A percentile compares a stretch with the other conserved stretches of the same genome.
phyloP scores from a whole-genome alignment of 2,113 vertebrate species.

The Cyprinodon brontotheroides region DNA sequence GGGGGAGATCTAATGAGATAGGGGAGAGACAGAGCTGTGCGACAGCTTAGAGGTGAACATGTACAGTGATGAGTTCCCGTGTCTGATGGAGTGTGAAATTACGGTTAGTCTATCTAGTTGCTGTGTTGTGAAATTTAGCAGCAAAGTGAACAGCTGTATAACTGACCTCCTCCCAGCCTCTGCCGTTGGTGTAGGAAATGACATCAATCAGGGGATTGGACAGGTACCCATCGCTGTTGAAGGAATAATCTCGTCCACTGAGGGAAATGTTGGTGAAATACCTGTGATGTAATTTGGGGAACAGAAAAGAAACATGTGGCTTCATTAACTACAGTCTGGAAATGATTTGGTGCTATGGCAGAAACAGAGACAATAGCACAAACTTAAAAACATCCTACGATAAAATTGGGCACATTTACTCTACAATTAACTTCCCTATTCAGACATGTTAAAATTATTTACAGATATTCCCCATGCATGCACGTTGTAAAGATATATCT shows the following conservation, averaged over 20 bases:
- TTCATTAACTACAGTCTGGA: background rate
- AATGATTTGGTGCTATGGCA: background rate
- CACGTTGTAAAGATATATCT: no score
- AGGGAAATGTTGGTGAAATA: constrained; percentile 96
- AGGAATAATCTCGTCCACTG: constrained; percentile 92
- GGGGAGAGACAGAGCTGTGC: constrained; percentile 15
- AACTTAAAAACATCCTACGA: background rate
- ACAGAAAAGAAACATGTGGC: background rate
- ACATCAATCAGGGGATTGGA: constrained; percentile 93
- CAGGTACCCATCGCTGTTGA: constrained; percentile 93
- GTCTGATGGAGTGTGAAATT: constrained; percentile 60
- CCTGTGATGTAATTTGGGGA: constrained; percentile 65
- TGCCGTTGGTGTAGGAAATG: constrained; percentile 89
- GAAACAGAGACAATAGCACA: background rate
- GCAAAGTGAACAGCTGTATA: constrained; percentile 4
- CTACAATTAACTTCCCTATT: no score
- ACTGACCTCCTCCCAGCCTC: constrained; percentile 94
- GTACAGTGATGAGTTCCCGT: constrained; percentile 43
- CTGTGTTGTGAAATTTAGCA: constrained; percentile 33
- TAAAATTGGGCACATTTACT: background rate
- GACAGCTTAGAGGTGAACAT: constrained; percentile 19
- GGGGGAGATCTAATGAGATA: constrained; percentile 25
- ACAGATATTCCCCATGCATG: no score
- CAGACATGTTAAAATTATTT: no score
- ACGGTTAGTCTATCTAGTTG: constrained; percentile 17